phyloP scores from a whole-genome alignment of 1,140 invertebrate species.

The Leguminivora glycinivorella region DNA sequence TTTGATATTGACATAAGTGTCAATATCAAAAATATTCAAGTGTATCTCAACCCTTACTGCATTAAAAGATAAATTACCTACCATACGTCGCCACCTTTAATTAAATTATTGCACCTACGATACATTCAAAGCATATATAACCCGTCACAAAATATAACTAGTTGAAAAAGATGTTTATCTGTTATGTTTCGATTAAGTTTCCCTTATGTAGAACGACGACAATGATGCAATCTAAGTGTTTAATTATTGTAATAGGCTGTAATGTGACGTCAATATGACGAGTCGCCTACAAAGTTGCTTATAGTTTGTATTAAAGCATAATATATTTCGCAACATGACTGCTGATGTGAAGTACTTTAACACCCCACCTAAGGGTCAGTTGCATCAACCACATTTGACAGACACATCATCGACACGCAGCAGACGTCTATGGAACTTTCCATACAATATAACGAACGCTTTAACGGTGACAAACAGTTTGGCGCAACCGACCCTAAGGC shows the following conservation, averaged over 20 bases:
- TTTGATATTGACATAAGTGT: neutral
- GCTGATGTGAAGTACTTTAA: neutral
- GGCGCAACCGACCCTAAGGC: too few relatives aligned
- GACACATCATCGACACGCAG: too few relatives aligned
- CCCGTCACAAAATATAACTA: slow-evolving; percentile 12
- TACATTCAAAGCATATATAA: slow-evolving; percentile 10
- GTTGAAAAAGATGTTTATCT: slow-evolving; percentile 20
- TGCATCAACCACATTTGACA: too few relatives aligned
- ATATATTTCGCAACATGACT: neutral
- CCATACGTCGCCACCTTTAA: slow-evolving; percentile 15
- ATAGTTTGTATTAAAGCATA: neutral
- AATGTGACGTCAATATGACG: slow-evolving; percentile 19
- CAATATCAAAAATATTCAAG: neutral
- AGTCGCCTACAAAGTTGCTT: neutral
- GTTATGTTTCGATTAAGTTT: neutral
- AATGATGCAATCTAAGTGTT: neutral
- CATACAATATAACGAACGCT: too few relatives aligned
- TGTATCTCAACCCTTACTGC: neutral
- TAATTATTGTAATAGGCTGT: slow-evolving; percentile 18
- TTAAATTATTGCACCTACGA: slow-evolving; percentile 11
- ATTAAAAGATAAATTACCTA: slow-evolving; percentile 11
- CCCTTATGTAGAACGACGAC: neutral
- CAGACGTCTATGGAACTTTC: too few relatives aligned
- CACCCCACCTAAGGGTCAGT: too few relatives aligned
- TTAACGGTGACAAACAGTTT: too few relatives aligned